Evolutionary conservation across 2,113 vertebrate species (phyloP).

Genomic region (Anarhynchus alexandrinus): DNA sequence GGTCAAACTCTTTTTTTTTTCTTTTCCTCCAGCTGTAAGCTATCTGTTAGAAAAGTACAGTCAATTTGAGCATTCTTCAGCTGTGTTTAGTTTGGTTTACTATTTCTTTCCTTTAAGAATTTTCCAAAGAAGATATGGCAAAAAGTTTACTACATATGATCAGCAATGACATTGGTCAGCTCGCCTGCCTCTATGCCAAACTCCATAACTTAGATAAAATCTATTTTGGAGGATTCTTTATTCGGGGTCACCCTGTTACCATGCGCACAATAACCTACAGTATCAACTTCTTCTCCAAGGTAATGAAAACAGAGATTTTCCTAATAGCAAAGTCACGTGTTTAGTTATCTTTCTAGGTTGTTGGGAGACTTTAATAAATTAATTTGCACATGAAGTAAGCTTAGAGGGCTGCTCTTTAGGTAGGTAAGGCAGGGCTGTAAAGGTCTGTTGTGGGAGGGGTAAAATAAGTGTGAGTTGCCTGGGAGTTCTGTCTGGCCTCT

Average conservation of each 20-base stretch:
- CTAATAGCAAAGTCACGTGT: rapidly evolving
- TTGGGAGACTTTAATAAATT: background rate
- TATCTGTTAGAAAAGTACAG: background rate
- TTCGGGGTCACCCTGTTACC: slow-evolving; percentile 93
- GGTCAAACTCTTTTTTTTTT: background rate
- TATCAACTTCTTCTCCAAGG: slow-evolving; percentile 99
- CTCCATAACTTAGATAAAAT: slow-evolving; percentile 89
- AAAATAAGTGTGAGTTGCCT: background rate
- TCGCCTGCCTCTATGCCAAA: slow-evolving; percentile 93
- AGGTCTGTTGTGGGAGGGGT: slow-evolving; percentile 41
- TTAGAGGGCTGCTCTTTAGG: background rate
- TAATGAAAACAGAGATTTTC: background rate
- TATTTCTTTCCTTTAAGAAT: slow-evolving; percentile 73
- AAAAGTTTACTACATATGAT: slow-evolving; percentile 99
- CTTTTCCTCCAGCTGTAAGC: background rate
- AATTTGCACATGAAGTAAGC: background rate
- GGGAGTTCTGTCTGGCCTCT: slow-evolving; percentile 2
- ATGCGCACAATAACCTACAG: slow-evolving; percentile 99
- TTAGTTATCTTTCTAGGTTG: background rate
- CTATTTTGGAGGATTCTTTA: slow-evolving; percentile 98
- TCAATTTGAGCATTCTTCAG: background rate
- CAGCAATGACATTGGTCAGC: slow-evolving; percentile 98
- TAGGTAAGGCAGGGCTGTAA: background rate
- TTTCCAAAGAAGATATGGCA: slow-evolving; percentile 97
- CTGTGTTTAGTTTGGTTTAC: background rate